A percentile compares a stretch with the other conserved stretches of the same genome.
phyloP scores from a whole-genome alignment of 2,113 vertebrate species.

The Nothocercus nigrocapillus region DNA sequence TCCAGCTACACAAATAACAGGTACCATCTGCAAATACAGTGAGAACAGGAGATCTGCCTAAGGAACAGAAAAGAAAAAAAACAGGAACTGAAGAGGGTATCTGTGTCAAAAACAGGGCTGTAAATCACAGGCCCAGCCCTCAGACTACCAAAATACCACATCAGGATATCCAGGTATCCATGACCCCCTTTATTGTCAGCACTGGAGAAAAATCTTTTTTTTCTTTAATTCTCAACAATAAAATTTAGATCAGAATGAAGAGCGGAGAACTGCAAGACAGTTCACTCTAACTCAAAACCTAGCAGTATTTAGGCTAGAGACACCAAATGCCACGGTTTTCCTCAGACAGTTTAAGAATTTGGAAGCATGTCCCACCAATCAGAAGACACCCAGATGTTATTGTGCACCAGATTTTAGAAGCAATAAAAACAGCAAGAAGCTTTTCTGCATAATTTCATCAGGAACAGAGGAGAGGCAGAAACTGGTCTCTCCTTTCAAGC shows the following conservation, averaged over 20 bases:
- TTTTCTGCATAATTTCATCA: background rate
- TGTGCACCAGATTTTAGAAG: background rate
- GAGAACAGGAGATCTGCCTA: background rate
- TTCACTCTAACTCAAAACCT: background rate
- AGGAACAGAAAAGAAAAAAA: background rate
- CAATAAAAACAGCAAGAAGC: background rate
- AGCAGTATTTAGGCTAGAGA: background rate
- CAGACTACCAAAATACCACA: background rate
- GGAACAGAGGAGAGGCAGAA: background rate
- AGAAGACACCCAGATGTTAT: background rate
- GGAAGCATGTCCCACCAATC: background rate
- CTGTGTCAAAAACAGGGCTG: background rate
- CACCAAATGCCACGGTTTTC: background rate
- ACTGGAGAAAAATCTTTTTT: background rate
- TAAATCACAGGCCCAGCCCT: background rate
- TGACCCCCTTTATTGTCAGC: background rate
- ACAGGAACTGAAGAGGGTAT: background rate
- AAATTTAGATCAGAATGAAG: background rate
- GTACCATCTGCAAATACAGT: background rate
- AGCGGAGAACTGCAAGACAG: accelerated
- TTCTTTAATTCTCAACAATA: background rate
- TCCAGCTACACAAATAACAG: background rate
- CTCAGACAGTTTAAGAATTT: background rate
- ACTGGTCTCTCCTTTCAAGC: accelerated
- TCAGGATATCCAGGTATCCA: background rate